A percentile compares a stretch with the other conserved stretches of the same genome.
Conservation (phyloP, 2,113 vertebrate genomes). For the Microcebus tavaratra region DNA sequence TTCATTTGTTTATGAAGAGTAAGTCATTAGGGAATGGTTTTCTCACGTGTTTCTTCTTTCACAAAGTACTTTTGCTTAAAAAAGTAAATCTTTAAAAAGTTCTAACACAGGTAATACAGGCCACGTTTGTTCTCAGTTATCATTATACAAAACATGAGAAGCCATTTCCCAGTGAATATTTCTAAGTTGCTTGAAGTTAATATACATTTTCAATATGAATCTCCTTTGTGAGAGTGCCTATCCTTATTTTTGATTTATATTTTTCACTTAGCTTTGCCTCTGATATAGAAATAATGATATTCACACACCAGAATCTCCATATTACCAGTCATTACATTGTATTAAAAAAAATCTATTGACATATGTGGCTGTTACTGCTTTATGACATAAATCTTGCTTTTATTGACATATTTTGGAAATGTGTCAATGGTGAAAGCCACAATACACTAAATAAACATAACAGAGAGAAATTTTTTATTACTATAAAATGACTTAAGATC, state of each 20-base stretch:
- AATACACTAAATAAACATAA: slow-evolving; percentile 9
- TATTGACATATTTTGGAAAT: slow-evolving; percentile 32
- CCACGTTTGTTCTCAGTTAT: background rate
- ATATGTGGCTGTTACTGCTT: background rate
- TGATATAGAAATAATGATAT: background rate
- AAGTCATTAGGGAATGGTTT: background rate
- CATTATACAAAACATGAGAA: background rate
- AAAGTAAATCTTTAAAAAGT: background rate
- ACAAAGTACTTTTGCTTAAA: background rate
- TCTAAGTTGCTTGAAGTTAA: background rate
- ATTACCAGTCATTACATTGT: background rate
- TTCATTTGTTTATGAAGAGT: background rate
- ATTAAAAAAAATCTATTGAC: background rate
- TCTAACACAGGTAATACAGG: background rate
- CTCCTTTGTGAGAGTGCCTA: background rate
- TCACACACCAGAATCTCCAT: background rate
- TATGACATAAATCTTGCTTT: background rate
- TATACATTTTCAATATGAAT: background rate
- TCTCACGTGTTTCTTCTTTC: background rate
- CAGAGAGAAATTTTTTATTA: background rate
- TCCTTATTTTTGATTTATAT: background rate
- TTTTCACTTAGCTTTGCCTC: background rate
- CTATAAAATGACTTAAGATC: background rate
- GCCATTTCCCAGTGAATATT: background rate
- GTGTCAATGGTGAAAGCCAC: background rate